Base-by-base conservation (phyloP, 2,888 invertebrate species). In the Sarcophaga variegata region DNA sequence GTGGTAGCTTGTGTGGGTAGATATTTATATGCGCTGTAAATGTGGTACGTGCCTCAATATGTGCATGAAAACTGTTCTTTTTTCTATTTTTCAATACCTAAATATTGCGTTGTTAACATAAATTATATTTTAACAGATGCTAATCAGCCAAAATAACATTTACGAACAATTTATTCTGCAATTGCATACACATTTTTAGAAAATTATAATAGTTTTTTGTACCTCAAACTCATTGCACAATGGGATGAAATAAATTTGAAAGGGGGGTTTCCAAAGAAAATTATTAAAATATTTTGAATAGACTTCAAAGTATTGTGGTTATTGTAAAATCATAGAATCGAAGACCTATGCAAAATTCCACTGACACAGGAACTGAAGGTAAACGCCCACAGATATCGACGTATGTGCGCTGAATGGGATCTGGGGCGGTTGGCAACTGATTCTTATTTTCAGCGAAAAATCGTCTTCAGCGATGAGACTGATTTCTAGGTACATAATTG, bases 41-140 rank as follows among this genome's bases (percentile, higher is more conserved):
- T 47, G 45, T 47, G 67, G 62, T 70, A 79, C 78, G 78, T 79
- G 78, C 78, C 49, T 67, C 63, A 63, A 49, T 22, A 75, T 37
- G 22, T 62, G 47, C 45, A 11, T 59, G 37, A 37, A 12, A 22
- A 8, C 60, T 10, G 3, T 27, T 17, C 1, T 25, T 11, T 71
- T 66, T 17, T 70, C n/a, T 70, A 11, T 3, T 62, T 62, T 62
- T 49, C 60, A 62, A 63, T 62, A 37, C 37, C 1, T 10, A 37
- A 37, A 37, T 37, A 37, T 37, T 37, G 37, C 37, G 49, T 17
- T 22, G 49, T 76, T 72, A 17, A 25, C 66, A 82, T 79, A 82
- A 75, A 82, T 78, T 81, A 69, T 81, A 63, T 75, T 82, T 71
- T 71, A 85, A 82, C 81, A 85, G 85, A 79, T 85, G 78, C 70